Evolutionary conservation across 2,888 invertebrate genomes (phyloP).

Genomic region (Electrophaes corylata): DNA sequence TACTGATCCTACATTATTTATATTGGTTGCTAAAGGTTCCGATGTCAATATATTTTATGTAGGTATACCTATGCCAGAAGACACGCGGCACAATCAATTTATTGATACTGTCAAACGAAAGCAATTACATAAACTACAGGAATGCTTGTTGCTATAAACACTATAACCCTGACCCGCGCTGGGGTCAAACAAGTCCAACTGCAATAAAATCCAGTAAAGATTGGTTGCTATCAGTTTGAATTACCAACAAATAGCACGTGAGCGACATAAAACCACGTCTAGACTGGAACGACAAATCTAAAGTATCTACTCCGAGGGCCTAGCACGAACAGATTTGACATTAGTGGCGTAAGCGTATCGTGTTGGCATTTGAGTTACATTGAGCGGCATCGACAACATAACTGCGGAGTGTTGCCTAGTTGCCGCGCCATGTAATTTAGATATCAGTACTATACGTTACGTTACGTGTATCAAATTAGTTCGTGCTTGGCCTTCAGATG

Average conservation of each 20-base stretch:
- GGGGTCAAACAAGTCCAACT: constrained; percentile 23
- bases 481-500: too few relatives aligned
- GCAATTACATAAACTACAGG: constrained; percentile 31
- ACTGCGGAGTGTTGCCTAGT: too few relatives aligned
- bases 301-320: too few relatives aligned
- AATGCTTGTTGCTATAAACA: constrained; percentile 25
- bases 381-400: too few relatives aligned
- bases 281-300: not conserved
- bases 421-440: too few relatives aligned
- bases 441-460: too few relatives aligned
- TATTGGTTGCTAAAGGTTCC: not conserved
- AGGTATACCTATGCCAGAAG: not conserved
- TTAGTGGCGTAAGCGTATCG: too few relatives aligned
- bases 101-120: constrained; percentile 12
- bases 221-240: constrained; percentile 28
- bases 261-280: constrained; percentile 1
- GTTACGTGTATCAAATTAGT: too few relatives aligned
- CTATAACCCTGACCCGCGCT: constrained; percentile 33
- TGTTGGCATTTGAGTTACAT: too few relatives aligned
- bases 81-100: not conserved
- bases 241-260: constrained; percentile 9
- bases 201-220: constrained; percentile 32
- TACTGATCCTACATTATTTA: too few relatives aligned
- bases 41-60: not conserved
- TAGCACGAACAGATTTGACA: too few relatives aligned